Base-by-base conservation (phyloP, 64 coral and sea anemone genomes). In the Montipora capricornis region DNA sequence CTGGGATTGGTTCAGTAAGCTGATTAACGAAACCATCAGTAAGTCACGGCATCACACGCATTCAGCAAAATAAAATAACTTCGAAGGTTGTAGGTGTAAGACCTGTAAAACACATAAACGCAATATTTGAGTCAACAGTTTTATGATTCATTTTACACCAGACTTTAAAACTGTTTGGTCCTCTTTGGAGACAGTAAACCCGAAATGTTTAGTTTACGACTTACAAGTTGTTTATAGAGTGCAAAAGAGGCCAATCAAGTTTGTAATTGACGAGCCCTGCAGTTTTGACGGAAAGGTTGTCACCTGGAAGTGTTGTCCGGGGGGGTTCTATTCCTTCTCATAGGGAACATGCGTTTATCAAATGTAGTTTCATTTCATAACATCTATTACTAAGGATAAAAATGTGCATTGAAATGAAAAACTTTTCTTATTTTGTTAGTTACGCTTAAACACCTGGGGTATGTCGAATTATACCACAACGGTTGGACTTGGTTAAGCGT, bases 21-120 rank as follows among this genome's bases (percentile, higher is more conserved):
- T 50, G 82, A 86, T 86, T 86, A 86, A 46, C 71, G 71, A 86
- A 86, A 26, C 82, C 49, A 86, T 86, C 82, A 86, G 16, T 17
- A 14, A 70, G 82, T 86, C 82, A 86, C 82, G 82, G 11, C 46
- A 86, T 86, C 66, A 86, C 82, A 46, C 47, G 44, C 15, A 14
- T 2, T 49, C 4, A 16, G 44, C 47, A 78, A 78, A 49, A 14
- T 37, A 49, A 48, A 78, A 78, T 50, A 49, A 78, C 76, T 49
- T 15, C 76, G 11, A 19, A 16, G 76, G 5, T 4, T 19, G 0
- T 46, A 78, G 46, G 14, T 50, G 44, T 44, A 5, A 10, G 29
- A 46, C 8, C 26, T 45, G 44, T 9, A 49, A 19, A 46, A 49
- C 17, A 5, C 46, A 49, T 49, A 49, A 17, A 50, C 49, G 11